These are phyloP conservation scores for Ferrisia virgata DNA, from an alignment of 2,888 invertebrate genomes.

Conservation along the genomic window DNA sequence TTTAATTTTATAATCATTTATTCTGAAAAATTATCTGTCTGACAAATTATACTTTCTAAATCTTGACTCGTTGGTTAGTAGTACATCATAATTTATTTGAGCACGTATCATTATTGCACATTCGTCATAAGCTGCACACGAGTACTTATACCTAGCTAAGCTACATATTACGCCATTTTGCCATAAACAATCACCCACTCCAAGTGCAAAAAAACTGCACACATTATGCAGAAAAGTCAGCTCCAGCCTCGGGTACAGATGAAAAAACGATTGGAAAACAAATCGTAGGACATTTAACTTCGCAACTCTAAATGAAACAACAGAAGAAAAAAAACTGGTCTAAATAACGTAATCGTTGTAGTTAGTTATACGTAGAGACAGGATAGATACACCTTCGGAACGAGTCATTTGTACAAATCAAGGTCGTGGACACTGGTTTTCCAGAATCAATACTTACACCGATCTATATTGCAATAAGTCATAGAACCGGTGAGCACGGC, in stretches of 20 bases:
- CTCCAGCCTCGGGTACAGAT: not conserved
- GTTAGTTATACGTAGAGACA: no score
- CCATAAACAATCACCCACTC: not conserved
- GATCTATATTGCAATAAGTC: not conserved
- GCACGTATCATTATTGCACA: no score
- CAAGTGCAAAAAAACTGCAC: not conserved
- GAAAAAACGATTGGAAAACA: not conserved
- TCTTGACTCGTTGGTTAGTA: no score
- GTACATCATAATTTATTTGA: no score
- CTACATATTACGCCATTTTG: not conserved
- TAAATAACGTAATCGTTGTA: constrained; percentile 10
- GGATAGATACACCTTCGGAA: not conserved
- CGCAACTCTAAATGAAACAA: not conserved
- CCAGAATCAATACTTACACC: not conserved
- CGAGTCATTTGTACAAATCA: not conserved
- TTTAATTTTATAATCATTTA: no score
- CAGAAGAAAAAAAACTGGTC: constrained; percentile 24
- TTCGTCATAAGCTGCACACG: not conserved
- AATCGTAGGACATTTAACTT: not conserved
- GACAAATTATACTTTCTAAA: no score
- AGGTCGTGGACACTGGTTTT: constrained; percentile 20
- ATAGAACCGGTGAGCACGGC: constrained; percentile 10
- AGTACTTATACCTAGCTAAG: no score
- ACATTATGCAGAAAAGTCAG: not conserved
- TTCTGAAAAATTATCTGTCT: no score